Evolutionary conservation across 2,797 vertebrate genomes (phyloP).

Genomic region (Anableps anableps): DNA sequence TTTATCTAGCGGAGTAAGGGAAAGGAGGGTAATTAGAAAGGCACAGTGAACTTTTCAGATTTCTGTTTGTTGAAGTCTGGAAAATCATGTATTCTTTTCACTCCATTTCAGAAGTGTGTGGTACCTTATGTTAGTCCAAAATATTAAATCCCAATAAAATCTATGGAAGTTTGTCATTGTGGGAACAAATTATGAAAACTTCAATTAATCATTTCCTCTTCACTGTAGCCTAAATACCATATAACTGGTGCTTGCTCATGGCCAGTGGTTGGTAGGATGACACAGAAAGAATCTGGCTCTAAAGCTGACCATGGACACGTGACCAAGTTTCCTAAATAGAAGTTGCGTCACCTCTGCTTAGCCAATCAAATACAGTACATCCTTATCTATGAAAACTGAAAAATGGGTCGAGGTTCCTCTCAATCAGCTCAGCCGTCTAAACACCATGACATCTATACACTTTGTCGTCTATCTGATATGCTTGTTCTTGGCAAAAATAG

Average conservation of each 20-base stretch:
- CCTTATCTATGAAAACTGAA: neutral
- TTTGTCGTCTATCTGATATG: slow-evolving; percentile 6
- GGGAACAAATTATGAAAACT: too few relatives aligned
- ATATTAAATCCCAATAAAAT: too few relatives aligned
- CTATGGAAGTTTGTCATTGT: too few relatives aligned
- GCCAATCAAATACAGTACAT: slow-evolving; percentile 12
- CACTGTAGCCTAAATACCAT: neutral
- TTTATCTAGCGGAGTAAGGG: too few relatives aligned
- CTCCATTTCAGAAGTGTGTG: too few relatives aligned
- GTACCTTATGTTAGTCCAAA: too few relatives aligned
- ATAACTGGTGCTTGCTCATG: neutral
- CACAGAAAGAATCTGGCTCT: neutral
- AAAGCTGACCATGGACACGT: slow-evolving; percentile 4
- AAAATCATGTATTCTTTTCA: too few relatives aligned
- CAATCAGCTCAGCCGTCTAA: slow-evolving; percentile 1
- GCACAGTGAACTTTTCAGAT: too few relatives aligned
- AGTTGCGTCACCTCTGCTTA: neutral
- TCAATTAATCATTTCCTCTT: too few relatives aligned
- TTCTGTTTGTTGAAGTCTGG: too few relatives aligned
- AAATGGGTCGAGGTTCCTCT: slow-evolving; percentile 3
- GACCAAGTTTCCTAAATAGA: slow-evolving; percentile 10
- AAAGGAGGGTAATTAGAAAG: too few relatives aligned
- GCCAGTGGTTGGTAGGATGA: neutral
- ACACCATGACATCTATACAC: neutral
- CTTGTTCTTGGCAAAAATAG: slow-evolving; percentile 5